Conservation (phyloP, 1,140 invertebrate species). For the Drosophila littoralis region DNA sequence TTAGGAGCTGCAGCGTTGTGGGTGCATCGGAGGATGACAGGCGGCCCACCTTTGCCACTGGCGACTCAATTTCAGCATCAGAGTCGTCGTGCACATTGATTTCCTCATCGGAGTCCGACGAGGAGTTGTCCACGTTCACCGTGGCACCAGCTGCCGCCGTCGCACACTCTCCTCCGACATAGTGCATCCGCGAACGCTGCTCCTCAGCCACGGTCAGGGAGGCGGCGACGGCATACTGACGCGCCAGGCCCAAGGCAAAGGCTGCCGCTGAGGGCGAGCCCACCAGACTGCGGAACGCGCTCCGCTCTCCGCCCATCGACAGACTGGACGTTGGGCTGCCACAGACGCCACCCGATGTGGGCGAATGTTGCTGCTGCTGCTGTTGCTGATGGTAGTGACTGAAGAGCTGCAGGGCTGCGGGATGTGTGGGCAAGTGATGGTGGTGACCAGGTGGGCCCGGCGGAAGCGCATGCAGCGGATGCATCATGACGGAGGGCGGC, state of each 20-base stretch:
- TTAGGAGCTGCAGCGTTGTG: constrained; percentile 75
- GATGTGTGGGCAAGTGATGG: constrained; percentile 64
- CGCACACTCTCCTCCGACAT: constrained; percentile 69
- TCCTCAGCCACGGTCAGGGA: constrained; percentile 84
- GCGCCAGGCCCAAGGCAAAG: constrained; percentile 85
- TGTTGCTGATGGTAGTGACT: constrained; percentile 76
- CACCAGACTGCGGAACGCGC: constrained; percentile 91
- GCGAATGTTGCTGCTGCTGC: constrained; percentile 65
- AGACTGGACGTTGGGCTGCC: constrained; percentile 65
- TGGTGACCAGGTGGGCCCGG: constrained; percentile 52
- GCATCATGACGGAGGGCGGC: constrained; percentile 58
- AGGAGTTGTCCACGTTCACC: constrained; percentile 79
- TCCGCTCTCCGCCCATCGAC: constrained; percentile 93
- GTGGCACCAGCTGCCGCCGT: constrained; percentile 87
- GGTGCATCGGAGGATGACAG: constrained; percentile 76
- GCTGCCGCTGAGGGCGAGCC: constrained; percentile 84
- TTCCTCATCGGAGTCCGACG: constrained; percentile 80
- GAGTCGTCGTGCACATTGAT: constrained; percentile 89
- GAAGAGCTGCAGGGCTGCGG: constrained; percentile 67
- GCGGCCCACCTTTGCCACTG: constrained; percentile 69
- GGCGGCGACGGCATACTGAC: constrained; percentile 84
- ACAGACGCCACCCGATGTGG: constrained; percentile 42
- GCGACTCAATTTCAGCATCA: constrained; percentile 81
- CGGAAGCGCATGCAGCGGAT: constrained; percentile 51
- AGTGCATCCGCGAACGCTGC: constrained; percentile 65